A percentile compares a stretch with the other conserved stretches of the same genome.
phyloP scores from a whole-genome alignment of 2,888 invertebrate genomes.

The Glaucopsyche alexis region DNA sequence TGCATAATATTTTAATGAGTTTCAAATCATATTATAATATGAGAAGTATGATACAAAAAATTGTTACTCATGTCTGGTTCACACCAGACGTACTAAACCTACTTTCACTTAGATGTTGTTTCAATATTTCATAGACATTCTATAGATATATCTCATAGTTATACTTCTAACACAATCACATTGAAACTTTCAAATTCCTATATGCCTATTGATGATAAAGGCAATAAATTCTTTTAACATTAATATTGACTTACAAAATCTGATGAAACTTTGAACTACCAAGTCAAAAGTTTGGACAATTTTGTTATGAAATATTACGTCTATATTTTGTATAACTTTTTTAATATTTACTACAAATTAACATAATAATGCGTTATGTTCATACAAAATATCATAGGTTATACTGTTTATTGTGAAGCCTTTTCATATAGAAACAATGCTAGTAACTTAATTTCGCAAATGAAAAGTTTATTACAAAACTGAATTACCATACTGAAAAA shows the following conservation, averaged over 20 bases:
- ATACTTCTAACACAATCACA: background rate
- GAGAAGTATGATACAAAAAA: background rate
- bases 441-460: too few species aligned
- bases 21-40: background rate
- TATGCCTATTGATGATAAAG: background rate
- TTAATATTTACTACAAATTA: too few species aligned
- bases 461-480: too few species aligned
- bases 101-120: conserved; percentile 24
- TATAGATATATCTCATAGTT: background rate
- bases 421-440: too few species aligned
- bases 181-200: conserved; percentile 10
- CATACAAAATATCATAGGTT: too few species aligned
- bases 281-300: background rate
- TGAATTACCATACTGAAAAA: too few species aligned
- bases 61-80: background rate
- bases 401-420: too few species aligned
- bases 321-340: background rate
- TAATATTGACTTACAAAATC: background rate
- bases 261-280: too few species aligned
- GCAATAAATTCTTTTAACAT: background rate
- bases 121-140: background rate
- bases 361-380: too few species aligned
- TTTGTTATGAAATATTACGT: background rate
- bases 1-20: background rate
- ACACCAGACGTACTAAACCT: background rate